Conservation (phyloP, 2,888 invertebrate genomes). For the Craniophora ligustri region DNA sequence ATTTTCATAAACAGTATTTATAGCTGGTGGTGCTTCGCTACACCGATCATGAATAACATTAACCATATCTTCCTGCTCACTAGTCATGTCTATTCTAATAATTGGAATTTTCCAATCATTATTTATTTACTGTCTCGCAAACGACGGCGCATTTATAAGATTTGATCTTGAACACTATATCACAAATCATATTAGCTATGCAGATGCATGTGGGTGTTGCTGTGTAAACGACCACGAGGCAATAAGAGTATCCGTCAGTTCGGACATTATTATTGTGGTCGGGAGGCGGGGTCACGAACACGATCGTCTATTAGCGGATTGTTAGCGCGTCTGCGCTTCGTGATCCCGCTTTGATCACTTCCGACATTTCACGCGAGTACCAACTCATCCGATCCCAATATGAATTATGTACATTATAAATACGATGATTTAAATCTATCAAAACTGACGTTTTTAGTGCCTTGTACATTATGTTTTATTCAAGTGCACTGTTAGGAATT, state of each 20-base stretch:
- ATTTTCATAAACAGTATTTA: conserved; percentile 10
- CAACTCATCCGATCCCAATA: conserved; percentile 54
- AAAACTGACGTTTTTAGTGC: conserved; percentile 29
- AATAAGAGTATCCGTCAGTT: conserved; percentile 57
- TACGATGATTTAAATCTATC: conserved; percentile 44
- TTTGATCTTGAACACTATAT: conserved; percentile 40
- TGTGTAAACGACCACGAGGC: conserved; percentile 50
- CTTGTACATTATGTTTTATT: conserved; percentile 33
- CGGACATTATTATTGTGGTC: conserved; percentile 72
- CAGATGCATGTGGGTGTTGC: conserved; percentile 41
- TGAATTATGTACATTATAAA: conserved; percentile 54
- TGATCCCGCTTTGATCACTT: conserved; percentile 82
- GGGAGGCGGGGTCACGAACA: conserved; percentile 79
- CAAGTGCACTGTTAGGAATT: conserved; percentile 21
- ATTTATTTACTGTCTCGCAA: conserved; percentile 42
- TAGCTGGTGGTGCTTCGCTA: conserved; percentile 17
- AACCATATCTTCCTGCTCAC: conserved; percentile 43
- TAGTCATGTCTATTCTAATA: conserved; percentile 40
- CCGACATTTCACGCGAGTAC: conserved; percentile 68
- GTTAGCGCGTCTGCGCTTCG: conserved; percentile 81
- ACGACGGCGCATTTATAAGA: conserved; percentile 39
- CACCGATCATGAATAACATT: conserved; percentile 42
- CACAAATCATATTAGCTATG: conserved; percentile 49
- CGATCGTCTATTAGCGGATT: conserved; percentile 82
- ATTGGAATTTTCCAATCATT: conserved; percentile 44